These are phyloP conservation scores for Sisor rabdophorus DNA, from an alignment of 2,113 vertebrate genomes.

Conservation along the genomic window DNA sequence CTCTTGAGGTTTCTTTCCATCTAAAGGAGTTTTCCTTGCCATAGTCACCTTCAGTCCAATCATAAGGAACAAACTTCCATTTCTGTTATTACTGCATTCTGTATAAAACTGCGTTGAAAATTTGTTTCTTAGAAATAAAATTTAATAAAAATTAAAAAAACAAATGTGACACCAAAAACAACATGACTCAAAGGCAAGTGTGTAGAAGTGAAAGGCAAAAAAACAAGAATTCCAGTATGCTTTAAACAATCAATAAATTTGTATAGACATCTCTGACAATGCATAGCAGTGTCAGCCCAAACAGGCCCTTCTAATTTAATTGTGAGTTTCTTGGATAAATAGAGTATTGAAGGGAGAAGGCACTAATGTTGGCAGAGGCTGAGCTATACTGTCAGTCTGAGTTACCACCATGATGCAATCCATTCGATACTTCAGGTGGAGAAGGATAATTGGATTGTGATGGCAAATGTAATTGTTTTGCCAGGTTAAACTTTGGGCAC, in stretches of 20 bases:
- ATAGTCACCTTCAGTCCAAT: no score
- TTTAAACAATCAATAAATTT: neutral
- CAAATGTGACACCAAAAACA: no score
- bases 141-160: no score
- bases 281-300: conserved; percentile 1
- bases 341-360: conserved; percentile 12
- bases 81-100: no score
- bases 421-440: conserved; percentile 21
- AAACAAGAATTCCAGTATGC: neutral
- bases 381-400: conserved; percentile 31
- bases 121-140: no score
- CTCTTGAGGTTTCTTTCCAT: no score
- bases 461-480: conserved; percentile 31
- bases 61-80: no score
- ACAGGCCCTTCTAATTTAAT: conserved; percentile 6
- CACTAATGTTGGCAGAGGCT: conserved; percentile 29
- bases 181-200: neutral
- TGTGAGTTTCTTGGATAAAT: neutral
- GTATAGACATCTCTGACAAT: neutral
- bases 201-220: neutral
- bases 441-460: conserved; percentile 33
- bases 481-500: neutral
- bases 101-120: no score
- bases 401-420: conserved; percentile 15
- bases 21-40: no score